Evolutionary conservation across 2,888 invertebrate species (phyloP).

Genomic region (Caenorhabditis sp.): DNA sequence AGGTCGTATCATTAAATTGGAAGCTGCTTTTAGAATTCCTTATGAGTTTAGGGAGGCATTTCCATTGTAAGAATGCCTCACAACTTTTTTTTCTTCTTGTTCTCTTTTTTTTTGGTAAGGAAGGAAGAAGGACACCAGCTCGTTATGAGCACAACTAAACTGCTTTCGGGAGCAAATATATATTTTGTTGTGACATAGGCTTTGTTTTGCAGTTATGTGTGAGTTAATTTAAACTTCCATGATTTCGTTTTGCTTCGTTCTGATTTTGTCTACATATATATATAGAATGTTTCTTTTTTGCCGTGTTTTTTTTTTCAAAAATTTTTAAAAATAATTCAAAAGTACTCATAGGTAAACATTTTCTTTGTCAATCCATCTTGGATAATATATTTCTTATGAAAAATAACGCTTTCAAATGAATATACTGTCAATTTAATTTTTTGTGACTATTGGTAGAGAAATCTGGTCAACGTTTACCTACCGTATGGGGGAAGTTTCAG

Average conservation of each 20-base stretch:
- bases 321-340: no score
- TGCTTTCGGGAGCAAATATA: neutral
- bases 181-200: neutral
- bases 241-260: neutral
- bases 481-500: no score
- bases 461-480: no score
- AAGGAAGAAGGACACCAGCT: slow-evolving; percentile 1
- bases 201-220: neutral
- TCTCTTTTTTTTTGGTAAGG: neutral
- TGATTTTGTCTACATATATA: no score
- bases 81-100: neutral
- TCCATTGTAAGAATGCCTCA: neutral
- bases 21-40: neutral
- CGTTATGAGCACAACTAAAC: neutral
- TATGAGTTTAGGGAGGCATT: neutral
- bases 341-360: no score
- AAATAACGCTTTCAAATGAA: no score
- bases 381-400: no score
- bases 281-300: no score
- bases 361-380: no score
- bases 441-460: no score
- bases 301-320: no score
- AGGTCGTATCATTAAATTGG: slow-evolving; percentile 3
- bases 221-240: neutral
- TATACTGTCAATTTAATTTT: no score